A percentile compares a stretch with the other conserved stretches of the same genome.
Conservation (phyloP, 2,797 vertebrate genomes). For the Coluber constrictor region DNA sequence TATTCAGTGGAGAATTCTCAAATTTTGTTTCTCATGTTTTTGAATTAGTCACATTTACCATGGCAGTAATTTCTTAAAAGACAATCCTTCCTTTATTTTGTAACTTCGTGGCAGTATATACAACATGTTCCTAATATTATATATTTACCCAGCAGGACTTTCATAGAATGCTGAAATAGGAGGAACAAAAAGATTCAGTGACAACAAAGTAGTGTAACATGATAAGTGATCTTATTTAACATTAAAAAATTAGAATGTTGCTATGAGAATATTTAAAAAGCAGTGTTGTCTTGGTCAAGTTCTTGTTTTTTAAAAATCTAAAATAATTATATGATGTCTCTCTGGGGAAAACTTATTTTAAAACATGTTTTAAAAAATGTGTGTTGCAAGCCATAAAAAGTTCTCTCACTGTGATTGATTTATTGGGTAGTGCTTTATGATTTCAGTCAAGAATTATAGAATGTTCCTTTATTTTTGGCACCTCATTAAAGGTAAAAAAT, state of each 20-base stretch:
- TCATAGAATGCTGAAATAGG: background rate
- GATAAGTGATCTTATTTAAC: slow-evolving; percentile 26
- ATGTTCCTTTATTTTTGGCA: background rate
- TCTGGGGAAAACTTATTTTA: background rate
- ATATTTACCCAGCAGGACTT: background rate
- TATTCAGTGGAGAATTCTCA: background rate
- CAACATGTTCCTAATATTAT: background rate
- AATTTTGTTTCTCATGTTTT: background rate
- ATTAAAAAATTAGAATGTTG: slow-evolving; percentile 41
- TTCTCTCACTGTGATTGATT: background rate
- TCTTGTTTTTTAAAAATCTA: background rate
- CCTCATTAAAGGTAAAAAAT: background rate
- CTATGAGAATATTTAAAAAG: slow-evolving; percentile 24
- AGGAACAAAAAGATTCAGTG: background rate
- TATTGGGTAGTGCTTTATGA: background rate
- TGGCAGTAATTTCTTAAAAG: background rate
- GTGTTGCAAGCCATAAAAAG: background rate
- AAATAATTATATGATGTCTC: background rate
- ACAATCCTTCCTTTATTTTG: background rate
- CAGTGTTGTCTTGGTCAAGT: slow-evolving; percentile 19
- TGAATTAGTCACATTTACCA: background rate
- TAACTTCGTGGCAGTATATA: background rate
- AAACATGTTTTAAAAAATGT: background rate
- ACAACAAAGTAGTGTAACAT: slow-evolving; percentile 21
- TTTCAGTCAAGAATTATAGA: background rate